phyloP scores from a whole-genome alignment of 2,113 vertebrate genomes.

The Hymenochirus boettgeri region DNA sequence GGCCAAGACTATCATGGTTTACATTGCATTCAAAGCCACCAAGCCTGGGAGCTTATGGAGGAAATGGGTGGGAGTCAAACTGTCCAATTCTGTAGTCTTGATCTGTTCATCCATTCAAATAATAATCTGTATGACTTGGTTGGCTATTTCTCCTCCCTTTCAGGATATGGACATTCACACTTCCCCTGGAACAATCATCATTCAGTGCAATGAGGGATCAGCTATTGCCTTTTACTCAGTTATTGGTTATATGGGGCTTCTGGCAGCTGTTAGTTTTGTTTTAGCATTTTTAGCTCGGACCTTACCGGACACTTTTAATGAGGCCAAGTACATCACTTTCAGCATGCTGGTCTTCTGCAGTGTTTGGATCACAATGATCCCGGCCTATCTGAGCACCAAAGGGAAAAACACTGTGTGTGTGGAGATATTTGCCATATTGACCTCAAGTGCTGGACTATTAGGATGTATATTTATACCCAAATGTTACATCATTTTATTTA shows the following conservation, averaged over 20 bases:
- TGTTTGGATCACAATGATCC: conserved; percentile 53
- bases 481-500: conserved; percentile 64
- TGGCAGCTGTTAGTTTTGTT: conserved; percentile 16
- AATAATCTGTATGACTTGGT: conserved; percentile 6
- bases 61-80: conserved; percentile 1
- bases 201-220: conserved; percentile 37
- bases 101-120: conserved; percentile 12
- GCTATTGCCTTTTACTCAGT: conserved; percentile 21
- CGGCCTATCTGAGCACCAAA: conserved; percentile 52
- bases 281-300: conserved; percentile 44
- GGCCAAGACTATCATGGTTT: conserved; percentile 22
- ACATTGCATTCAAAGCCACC: conserved; percentile 1
- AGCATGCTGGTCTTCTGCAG: conserved; percentile 58
- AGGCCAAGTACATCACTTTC: conserved; percentile 55
- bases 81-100: background rate
- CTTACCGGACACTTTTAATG: conserved; percentile 56
- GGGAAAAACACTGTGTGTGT: conserved; percentile 53
- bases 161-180: background rate
- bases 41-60: conserved; percentile 10
- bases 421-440: conserved; percentile 56
- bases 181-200: conserved; percentile 13
- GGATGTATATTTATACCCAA: conserved; percentile 59
- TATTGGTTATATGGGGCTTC: conserved; percentile 3
- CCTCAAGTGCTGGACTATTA: conserved; percentile 58
- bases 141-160: conserved; percentile 25